These are phyloP conservation scores for Lithophane leautieri DNA, from an alignment of 2,888 invertebrate species.

Conservation along the genomic window DNA sequence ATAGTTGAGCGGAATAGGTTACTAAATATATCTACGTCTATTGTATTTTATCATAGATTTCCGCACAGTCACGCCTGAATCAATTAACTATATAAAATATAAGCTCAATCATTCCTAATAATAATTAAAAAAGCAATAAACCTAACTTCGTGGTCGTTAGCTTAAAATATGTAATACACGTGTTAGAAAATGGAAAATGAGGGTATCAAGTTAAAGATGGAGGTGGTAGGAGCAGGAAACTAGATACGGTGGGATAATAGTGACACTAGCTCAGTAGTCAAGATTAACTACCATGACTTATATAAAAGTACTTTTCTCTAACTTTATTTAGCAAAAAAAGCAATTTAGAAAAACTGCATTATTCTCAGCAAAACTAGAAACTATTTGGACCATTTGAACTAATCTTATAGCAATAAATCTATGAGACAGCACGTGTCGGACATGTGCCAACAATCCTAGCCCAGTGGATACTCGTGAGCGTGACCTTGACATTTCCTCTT, in stretches of 20 bases:
- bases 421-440: slow-evolving; percentile 29
- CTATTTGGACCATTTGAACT: slow-evolving; percentile 4
- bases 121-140: slow-evolving; percentile 1
- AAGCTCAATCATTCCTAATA: neutral
- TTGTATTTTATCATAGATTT: too few species aligned
- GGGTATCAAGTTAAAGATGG: slow-evolving; percentile 18
- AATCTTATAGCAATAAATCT: slow-evolving; percentile 31
- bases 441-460: slow-evolving; percentile 42
- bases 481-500: slow-evolving; percentile 54
- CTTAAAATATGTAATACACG: slow-evolving; percentile 21
- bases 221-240: neutral
- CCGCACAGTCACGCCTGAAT: too few species aligned
- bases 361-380: neutral
- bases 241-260: slow-evolving; percentile 17
- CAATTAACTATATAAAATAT: neutral
- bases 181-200: slow-evolving; percentile 27
- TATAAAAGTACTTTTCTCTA: neutral
- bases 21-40: too few species aligned
- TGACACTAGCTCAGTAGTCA: slow-evolving; percentile 5
- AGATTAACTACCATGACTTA: slow-evolving; percentile 6
- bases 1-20: too few species aligned
- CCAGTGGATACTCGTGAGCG: slow-evolving; percentile 16
- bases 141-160: neutral
- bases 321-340: neutral
- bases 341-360: slow-evolving; percentile 5